Percentiles rank a stretch among this genome's conserved stretches.
These are phyloP conservation scores for Chrysomela aeneicollis DNA, from an alignment of 2,888 invertebrate species.

Conservation along the genomic window DNA sequence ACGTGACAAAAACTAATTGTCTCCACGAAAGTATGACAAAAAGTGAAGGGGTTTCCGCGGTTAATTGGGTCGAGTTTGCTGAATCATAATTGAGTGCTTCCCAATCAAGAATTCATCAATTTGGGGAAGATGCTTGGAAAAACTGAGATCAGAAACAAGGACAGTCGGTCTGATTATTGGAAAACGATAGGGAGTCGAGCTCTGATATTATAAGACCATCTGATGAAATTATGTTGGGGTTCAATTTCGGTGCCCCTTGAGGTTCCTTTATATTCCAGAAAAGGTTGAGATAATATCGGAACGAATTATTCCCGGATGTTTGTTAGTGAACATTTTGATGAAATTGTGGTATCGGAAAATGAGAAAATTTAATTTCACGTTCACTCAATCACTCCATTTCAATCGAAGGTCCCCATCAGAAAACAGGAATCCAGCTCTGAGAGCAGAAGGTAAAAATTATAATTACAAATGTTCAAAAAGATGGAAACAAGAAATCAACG, in stretches of 20 bases:
- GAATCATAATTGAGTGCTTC: constrained; percentile 16
- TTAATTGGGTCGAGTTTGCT: constrained; percentile 18
- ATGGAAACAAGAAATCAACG: no score
- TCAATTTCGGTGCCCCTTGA: background rate
- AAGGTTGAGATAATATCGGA: background rate
- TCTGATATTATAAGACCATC: background rate
- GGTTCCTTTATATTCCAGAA: background rate
- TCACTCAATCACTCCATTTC: no score
- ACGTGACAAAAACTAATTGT: constrained; percentile 44
- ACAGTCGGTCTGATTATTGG: background rate
- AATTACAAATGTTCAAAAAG: no score
- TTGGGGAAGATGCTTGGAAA: background rate
- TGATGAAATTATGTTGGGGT: constrained; percentile 2
- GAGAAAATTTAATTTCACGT: no score
- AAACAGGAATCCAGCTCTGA: no score
- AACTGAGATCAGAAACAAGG: background rate
- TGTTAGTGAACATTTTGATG: no score
- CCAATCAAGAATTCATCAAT: constrained; percentile 15
- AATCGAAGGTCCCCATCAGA: no score
- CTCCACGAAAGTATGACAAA: constrained; percentile 27
- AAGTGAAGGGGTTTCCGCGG: background rate
- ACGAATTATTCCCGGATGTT: background rate
- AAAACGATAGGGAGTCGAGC: constrained; percentile 3
- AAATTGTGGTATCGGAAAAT: no score
- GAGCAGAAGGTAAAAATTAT: no score